Evolutionary conservation across 1,140 invertebrate genomes (phyloP), one percentile per base, ranked within the genome.

Genomic region (Lordiphosa collinella): DNA sequence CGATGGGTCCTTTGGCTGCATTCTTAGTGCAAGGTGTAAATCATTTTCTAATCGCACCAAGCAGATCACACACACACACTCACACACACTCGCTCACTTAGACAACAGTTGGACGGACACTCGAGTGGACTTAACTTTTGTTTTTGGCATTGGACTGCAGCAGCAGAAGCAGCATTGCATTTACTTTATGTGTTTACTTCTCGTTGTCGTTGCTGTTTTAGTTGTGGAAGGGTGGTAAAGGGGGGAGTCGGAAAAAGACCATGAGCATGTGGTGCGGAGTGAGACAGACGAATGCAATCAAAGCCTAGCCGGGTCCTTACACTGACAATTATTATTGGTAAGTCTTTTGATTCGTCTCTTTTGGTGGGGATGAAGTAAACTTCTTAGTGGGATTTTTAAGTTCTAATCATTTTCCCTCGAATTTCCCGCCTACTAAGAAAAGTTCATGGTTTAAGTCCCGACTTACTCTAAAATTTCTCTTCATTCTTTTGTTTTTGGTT

Each of bases 21-120:
- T 50, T 41, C 16, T 16, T 12, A 7, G 25, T 50, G 14, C 38
- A 50, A 79, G 69, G 74, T 78, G 74, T 79, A 78, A 78, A 78
- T 78, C 74, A 78, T 73, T 79, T 79, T 63, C 73, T 79, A 76
- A 76, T 76, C 72, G 66, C 51, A 71, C 52, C 66, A 69, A 76
- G 36, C 74, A 79, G 68, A 78, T 78, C 73, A 72, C 73, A 76
- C 18, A 56, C 34, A 40, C 6, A 25, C 13, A 57, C 29, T 49
- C 32, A 43, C 32, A 16, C 11, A 52, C 43, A 8, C 14, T 11
- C 7, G 32, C 12, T 8, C 8, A 29, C 9, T 12, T 40, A 35
- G 12, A 29, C 29, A 57, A 41, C 29, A 32, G 50, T 44, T 37
- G 40, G 49, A 53, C 49, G 40, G 49, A 53, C 49, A 54, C 50